A percentile compares a stretch with the other conserved stretches of the same genome.
Conservation (phyloP, 1,140 invertebrate genomes). For the Formica exsecta region DNA sequence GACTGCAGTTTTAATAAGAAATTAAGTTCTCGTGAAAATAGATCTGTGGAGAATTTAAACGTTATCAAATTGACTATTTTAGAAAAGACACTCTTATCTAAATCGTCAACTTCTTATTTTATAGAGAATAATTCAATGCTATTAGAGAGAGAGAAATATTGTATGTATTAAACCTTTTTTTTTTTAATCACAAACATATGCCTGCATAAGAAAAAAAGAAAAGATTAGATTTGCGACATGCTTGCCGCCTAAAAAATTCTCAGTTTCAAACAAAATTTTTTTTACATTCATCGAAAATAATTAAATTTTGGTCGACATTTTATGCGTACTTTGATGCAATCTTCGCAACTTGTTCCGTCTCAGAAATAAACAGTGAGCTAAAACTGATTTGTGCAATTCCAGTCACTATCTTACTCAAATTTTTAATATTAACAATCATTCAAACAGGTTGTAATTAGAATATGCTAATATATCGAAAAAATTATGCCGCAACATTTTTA, state of each 20-base stretch:
- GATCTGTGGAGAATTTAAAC: conserved; percentile 17
- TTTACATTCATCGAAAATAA: no score
- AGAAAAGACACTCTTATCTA: neutral
- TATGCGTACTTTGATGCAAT: no score
- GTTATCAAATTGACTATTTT: neutral
- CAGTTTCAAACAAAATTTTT: neutral
- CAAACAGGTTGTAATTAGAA: neutral
- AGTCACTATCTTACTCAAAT: neutral
- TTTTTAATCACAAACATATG: neutral
- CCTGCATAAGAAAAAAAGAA: neutral
- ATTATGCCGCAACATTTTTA: neutral
- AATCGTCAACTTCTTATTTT: neutral
- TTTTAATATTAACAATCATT: neutral
- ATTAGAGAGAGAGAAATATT: neutral
- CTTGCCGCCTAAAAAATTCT: neutral
- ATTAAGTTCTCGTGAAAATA: conserved; percentile 1
- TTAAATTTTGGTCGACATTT: no score
- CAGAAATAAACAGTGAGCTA: no score
- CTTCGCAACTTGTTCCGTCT: no score
- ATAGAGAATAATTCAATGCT: neutral
- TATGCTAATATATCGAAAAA: neutral
- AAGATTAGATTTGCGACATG: neutral
- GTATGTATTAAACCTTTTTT: neutral
- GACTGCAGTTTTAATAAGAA: neutral
- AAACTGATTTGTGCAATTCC: neutral